These are phyloP conservation scores for Cacatua alba DNA, from an alignment of 2,113 vertebrate genomes.

Conservation along the genomic window DNA sequence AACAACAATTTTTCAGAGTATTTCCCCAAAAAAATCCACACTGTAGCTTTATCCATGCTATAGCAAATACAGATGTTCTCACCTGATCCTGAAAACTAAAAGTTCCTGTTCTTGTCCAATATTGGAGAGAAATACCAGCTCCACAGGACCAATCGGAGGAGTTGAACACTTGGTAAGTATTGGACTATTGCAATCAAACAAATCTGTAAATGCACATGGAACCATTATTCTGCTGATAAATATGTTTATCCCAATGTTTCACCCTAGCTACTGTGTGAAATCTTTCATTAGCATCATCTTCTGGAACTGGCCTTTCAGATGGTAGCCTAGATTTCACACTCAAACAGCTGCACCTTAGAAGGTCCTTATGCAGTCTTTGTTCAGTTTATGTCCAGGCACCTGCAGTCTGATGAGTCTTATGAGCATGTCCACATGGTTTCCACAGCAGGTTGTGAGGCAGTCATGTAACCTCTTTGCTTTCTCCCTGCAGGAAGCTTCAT, in stretches of 20 bases:
- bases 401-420: not conserved
- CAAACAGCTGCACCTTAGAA: not conserved
- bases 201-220: not conserved
- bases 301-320: not conserved
- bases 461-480: not conserved
- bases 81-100: not conserved
- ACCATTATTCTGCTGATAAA: not conserved
- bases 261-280: not conserved
- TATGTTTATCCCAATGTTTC: not conserved
- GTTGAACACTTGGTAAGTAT: not conserved
- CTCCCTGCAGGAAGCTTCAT: conserved; percentile 86
- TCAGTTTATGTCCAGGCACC: not conserved
- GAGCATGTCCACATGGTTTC: not conserved
- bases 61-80: not conserved
- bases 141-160: not conserved
- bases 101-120: not conserved
- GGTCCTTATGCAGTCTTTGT: not conserved
- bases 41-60: not conserved
- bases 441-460: not conserved
- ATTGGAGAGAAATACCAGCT: not conserved
- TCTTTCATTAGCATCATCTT: not conserved
- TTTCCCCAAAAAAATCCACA: not conserved
- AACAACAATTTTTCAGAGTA: not conserved
- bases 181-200: not conserved
- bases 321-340: not conserved